Percentiles rank a stretch among this genome's conserved stretches.
These are phyloP conservation scores for Lamellibrachia satsuma DNA, from an alignment of 2,888 invertebrate species.

Conservation along the genomic window DNA sequence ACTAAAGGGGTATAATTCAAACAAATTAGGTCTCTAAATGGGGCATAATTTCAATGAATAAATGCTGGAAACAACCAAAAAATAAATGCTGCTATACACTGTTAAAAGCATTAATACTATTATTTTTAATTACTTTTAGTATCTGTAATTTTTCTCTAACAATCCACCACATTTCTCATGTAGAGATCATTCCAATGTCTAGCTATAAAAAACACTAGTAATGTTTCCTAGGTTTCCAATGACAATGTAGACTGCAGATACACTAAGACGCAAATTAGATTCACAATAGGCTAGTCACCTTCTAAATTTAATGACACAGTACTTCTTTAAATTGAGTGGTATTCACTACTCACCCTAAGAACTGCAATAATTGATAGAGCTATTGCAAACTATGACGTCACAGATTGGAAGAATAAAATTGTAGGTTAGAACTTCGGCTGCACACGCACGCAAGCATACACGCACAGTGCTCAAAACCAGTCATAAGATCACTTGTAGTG, in stretches of 20 bases:
- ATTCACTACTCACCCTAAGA: background rate
- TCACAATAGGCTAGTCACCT: background rate
- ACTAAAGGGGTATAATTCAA: too few species aligned
- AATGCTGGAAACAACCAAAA: too few species aligned
- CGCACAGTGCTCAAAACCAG: slow-evolving; percentile 7
- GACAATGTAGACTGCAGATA: background rate
- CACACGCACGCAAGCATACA: background rate
- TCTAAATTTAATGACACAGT: background rate
- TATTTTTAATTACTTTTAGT: background rate
- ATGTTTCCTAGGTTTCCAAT: background rate
- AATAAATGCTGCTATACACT: background rate
- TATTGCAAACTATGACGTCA: too few species aligned
- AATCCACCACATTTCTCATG: background rate
- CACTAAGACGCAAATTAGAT: background rate
- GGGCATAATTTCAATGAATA: too few species aligned
- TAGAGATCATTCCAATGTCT: background rate
- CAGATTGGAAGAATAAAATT: too few species aligned
- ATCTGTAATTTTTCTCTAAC: background rate
- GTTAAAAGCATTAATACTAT: background rate
- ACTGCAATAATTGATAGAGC: background rate
- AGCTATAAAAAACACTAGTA: background rate
- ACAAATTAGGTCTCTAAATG: too few species aligned
- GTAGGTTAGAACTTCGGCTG: background rate
- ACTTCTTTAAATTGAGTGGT: background rate
- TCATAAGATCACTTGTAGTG: background rate